Percentiles rank a stretch among this genome's conserved stretches.
These are phyloP conservation scores for Cephus pygmeus DNA, from an alignment of 2,888 invertebrate species.

Conservation along the genomic window DNA sequence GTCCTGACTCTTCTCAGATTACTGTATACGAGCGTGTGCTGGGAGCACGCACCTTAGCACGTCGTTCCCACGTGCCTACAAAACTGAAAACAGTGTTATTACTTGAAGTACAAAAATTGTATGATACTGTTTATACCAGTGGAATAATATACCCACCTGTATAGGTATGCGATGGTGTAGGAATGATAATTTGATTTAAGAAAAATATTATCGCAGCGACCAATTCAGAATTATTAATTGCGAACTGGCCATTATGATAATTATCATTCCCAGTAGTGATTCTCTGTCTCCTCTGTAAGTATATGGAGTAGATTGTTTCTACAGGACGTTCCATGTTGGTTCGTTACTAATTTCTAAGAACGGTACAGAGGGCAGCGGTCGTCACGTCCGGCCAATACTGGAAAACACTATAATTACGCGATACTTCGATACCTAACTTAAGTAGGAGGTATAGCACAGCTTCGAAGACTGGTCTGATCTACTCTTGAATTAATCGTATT, in stretches of 20 bases:
- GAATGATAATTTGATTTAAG: background rate
- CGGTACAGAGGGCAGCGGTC: conserved; percentile 33
- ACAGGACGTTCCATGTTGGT: background rate
- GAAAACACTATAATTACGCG: conserved; percentile 62
- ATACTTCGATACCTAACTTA: conserved; percentile 53
- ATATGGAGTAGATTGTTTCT: background rate
- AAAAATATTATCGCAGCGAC: background rate
- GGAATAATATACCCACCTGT: background rate
- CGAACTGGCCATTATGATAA: background rate
- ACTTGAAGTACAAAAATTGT: background rate
- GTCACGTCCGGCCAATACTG: conserved; percentile 62
- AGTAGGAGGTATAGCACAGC: conserved; percentile 32
- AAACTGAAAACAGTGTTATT: background rate
- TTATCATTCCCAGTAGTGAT: background rate
- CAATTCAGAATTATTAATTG: background rate
- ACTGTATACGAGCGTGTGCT: conserved; percentile 48
- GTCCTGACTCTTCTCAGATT: conserved; percentile 53
- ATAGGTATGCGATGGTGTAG: background rate
- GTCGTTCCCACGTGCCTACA: conserved; percentile 57
- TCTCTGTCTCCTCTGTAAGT: background rate
- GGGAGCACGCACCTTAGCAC: conserved; percentile 53
- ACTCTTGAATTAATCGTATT: conserved; percentile 62
- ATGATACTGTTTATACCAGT: background rate
- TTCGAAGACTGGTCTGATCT: conserved; percentile 41
- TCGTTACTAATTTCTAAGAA: background rate